Evolutionary conservation across 2,888 invertebrate species (phyloP).

Genomic region (Polietes domitor): DNA sequence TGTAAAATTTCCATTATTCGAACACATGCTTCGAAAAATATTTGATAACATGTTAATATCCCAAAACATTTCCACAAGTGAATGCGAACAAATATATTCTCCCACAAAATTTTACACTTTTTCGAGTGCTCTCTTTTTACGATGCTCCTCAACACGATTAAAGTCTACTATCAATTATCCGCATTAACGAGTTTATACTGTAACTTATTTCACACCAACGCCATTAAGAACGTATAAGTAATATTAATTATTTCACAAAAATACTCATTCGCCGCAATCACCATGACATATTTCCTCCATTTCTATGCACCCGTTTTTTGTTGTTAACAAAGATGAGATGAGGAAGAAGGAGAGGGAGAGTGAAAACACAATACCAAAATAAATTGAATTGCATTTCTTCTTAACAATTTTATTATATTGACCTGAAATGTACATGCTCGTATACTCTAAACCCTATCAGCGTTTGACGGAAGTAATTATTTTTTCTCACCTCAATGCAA

Average conservation of each 20-base stretch:
- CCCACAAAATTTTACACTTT: no score
- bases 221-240: no score
- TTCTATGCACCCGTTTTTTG: background rate
- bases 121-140: no score
- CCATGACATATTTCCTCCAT: background rate
- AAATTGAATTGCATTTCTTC: constrained; percentile 22
- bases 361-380: constrained; percentile 9
- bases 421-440: constrained; percentile 28
- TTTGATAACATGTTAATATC: no score
- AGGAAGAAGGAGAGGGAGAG: background rate
- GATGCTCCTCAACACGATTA: no score
- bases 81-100: no score
- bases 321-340: background rate
- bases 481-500: constrained; percentile 57
- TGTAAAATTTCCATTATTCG: no score
- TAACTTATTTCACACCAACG: no score
- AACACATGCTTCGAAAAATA: no score
- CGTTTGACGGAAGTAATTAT: constrained; percentile 59
- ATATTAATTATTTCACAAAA: background rate
- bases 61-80: no score
- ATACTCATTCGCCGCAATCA: background rate
- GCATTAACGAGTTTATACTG: no score
- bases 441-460: background rate
- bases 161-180: no score
- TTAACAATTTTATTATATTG: constrained; percentile 16